Evolutionary conservation across 2,113 vertebrate species (phyloP).

Genomic region (Upupa epops): DNA sequence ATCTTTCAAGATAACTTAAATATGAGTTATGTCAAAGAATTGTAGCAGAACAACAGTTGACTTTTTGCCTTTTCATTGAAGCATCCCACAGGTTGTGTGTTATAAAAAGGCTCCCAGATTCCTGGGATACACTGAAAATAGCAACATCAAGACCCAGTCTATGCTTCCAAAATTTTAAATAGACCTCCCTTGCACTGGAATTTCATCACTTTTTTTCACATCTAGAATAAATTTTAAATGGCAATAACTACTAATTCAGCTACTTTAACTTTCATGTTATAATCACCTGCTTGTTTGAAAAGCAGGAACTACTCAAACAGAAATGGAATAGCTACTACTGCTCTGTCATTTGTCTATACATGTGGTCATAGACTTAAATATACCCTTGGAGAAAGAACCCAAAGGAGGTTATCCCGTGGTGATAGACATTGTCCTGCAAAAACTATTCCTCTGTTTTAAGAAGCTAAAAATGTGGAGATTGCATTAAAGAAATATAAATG

Average conservation of each 20-base stretch:
- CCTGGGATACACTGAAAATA: constrained; percentile 24
- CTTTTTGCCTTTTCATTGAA: neutral
- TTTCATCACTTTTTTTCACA: neutral
- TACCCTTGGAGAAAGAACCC: neutral
- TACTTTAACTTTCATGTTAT: neutral
- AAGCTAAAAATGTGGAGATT: neutral
- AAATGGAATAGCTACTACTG: constrained; percentile 8
- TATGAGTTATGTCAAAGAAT: neutral
- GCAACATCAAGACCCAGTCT: neutral
- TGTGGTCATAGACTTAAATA: neutral
- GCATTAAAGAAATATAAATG: neutral
- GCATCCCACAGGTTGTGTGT: neutral
- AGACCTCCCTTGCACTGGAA: neutral
- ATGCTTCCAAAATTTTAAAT: neutral
- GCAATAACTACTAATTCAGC: neutral
- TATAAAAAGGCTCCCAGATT: constrained; percentile 30
- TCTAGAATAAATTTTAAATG: neutral
- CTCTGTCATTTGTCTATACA: neutral
- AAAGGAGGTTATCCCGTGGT: neutral
- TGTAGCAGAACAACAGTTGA: neutral
- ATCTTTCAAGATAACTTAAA: neutral
- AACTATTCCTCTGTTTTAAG: neutral
- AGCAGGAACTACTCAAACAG: neutral
- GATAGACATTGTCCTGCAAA: neutral
- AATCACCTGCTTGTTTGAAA: neutral